These are phyloP conservation scores for Malaclemys terrapin DNA, from an alignment of 2,113 vertebrate species.

Conservation along the genomic window DNA sequence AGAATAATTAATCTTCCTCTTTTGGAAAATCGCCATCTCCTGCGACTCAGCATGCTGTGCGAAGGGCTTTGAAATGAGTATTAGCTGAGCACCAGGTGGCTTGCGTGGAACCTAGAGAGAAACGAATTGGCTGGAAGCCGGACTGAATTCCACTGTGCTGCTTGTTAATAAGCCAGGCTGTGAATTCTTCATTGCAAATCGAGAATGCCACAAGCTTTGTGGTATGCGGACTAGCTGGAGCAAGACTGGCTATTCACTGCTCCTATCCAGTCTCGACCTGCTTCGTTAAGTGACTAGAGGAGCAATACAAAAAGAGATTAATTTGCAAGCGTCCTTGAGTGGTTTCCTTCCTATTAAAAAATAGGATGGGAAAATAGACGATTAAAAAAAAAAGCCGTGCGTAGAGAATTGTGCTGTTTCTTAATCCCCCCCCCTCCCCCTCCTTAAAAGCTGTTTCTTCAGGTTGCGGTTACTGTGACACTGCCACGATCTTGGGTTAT, in stretches of 20 bases:
- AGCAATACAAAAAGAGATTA: background rate
- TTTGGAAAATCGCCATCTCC: background rate
- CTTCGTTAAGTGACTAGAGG: background rate
- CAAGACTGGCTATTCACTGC: background rate
- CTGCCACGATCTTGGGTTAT: fast-evolving
- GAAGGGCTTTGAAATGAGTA: background rate
- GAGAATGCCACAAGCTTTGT: background rate
- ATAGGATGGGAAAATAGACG: background rate
- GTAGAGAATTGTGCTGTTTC: background rate
- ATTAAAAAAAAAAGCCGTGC: background rate
- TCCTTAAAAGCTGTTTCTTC: background rate
- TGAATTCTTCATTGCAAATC: background rate
- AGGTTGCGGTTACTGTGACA: fast-evolving
- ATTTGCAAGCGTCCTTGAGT: background rate
- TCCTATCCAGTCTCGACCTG: background rate
- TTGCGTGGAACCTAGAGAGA: background rate
- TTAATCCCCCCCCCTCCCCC: background rate
- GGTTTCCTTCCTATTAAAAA: background rate
- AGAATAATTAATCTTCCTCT: background rate
- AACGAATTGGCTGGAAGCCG: background rate
- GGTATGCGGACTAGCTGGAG: background rate
- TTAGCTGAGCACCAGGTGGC: background rate
- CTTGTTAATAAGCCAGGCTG: background rate
- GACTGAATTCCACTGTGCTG: background rate
- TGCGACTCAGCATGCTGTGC: background rate